Conservation (phyloP, 2,888 invertebrate species). For the Oscheius sp. region DNA sequence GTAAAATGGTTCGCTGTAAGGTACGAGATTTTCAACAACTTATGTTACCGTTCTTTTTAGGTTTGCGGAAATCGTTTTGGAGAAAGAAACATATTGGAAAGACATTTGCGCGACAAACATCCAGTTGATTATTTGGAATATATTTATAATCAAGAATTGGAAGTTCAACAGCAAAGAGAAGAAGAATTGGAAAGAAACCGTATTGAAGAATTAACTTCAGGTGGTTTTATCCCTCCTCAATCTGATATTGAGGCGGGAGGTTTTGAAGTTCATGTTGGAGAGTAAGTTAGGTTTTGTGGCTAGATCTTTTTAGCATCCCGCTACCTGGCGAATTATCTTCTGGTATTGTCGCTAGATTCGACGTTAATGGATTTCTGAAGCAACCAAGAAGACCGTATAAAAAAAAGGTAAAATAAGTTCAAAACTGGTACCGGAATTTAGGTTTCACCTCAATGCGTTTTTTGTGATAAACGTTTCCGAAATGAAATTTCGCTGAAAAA, state of each 20-base stretch:
- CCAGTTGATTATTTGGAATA: slow-evolving; percentile 64
- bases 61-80: slow-evolving; percentile 68
- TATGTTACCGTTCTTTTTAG: slow-evolving; percentile 48
- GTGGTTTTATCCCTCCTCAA: slow-evolving; percentile 70
- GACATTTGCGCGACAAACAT: slow-evolving; percentile 66
- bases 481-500: slow-evolving; percentile 69
- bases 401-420: slow-evolving; percentile 54
- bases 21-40: not conserved
- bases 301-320: slow-evolving; percentile 58
- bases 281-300: slow-evolving; percentile 13
- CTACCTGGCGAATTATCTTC: slow-evolving; percentile 64
- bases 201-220: slow-evolving; percentile 67
- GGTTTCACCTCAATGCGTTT: slow-evolving; percentile 70
- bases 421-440: slow-evolving; percentile 20
- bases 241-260: slow-evolving; percentile 56
- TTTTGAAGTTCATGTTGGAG: slow-evolving; percentile 36
- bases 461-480: slow-evolving; percentile 70
- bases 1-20: slow-evolving; percentile 68
- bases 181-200: slow-evolving; percentile 65
- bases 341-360: slow-evolving; percentile 63
- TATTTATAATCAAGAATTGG: slow-evolving; percentile 66
- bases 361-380: slow-evolving; percentile 58
- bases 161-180: slow-evolving; percentile 56
- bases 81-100: slow-evolving; percentile 66
- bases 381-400: slow-evolving; percentile 62